Conservation (phyloP, 2,888 invertebrate species). For the Leucoptera coffeella region DNA sequence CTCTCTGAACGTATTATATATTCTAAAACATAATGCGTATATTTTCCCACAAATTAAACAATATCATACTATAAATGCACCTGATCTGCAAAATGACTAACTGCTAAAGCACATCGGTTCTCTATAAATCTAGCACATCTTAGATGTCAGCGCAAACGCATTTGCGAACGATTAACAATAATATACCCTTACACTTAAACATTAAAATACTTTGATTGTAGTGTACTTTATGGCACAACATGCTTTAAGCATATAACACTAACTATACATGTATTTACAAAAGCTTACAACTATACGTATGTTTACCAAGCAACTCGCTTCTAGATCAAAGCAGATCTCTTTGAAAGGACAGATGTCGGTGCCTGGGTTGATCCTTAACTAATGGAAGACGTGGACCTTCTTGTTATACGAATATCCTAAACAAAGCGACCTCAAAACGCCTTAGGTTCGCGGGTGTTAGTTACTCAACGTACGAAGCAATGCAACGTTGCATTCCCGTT, state of each 20-base stretch:
- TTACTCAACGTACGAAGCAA: too few relatives aligned
- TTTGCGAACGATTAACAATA: too few relatives aligned
- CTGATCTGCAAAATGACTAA: too few relatives aligned
- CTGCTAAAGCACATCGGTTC: too few relatives aligned
- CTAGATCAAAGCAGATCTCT: constrained; percentile 8
- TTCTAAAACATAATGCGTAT: constrained; percentile 40
- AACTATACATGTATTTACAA: constrained; percentile 19
- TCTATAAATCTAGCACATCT: too few relatives aligned
- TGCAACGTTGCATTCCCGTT: too few relatives aligned
- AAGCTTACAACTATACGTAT: constrained; percentile 5
- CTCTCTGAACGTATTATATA: too few relatives aligned
- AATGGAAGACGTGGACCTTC: constrained; percentile 28
- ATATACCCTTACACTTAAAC: neutral
- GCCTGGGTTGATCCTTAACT: constrained; percentile 6
- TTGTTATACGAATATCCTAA: constrained; percentile 6
- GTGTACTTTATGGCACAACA: constrained; percentile 47
- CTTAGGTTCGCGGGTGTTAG: too few relatives aligned
- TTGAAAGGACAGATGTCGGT: constrained; percentile 13
- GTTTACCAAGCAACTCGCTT: constrained; percentile 1
- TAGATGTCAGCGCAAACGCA: too few relatives aligned
- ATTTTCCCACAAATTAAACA: constrained; percentile 47
- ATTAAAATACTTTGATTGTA: constrained; percentile 25
- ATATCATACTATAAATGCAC: too few relatives aligned
- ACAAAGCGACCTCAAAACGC: too few relatives aligned
- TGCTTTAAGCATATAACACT: constrained; percentile 35